A percentile compares a stretch with the other conserved stretches of the same genome.
These are phyloP conservation scores for Tetramorium bicarinatum DNA, from an alignment of 2,888 invertebrate species.

Conservation along the genomic window DNA sequence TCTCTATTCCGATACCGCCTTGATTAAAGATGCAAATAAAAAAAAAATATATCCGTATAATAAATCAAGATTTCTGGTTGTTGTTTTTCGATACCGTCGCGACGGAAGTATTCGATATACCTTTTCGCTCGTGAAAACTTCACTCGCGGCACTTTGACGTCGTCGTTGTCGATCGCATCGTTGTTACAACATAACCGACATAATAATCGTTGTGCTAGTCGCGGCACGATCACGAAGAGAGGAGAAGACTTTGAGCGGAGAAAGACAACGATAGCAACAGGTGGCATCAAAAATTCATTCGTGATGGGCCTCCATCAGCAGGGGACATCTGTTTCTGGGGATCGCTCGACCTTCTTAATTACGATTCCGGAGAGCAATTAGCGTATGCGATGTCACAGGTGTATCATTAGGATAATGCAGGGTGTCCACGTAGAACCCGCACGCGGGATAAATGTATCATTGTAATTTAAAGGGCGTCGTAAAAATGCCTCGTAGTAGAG, in stretches of 20 bases:
- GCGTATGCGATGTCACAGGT: constrained; percentile 1
- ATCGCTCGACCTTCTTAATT: constrained; percentile 74
- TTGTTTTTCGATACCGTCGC: not conserved
- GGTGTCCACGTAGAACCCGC: not conserved
- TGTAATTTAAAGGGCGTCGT: not conserved
- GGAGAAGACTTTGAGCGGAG: constrained; percentile 28
- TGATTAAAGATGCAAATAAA: not conserved
- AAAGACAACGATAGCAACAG: constrained; percentile 72
- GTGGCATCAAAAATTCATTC: constrained; percentile 80
- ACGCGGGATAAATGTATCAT: constrained; percentile 8
- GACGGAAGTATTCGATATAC: not conserved
- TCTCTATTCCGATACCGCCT: not conserved
- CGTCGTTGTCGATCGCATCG: not conserved
- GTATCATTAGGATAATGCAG: constrained; percentile 25
- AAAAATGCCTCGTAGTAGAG: not conserved
- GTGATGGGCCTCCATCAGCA: constrained; percentile 66
- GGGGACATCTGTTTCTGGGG: constrained; percentile 71
- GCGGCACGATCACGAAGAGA: constrained; percentile 29
- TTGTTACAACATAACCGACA: not conserved
- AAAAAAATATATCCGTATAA: not conserved
- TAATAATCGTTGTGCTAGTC: constrained; percentile 31
- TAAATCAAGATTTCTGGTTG: not conserved
- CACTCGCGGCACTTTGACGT: constrained; percentile 15
- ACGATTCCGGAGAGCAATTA: constrained; percentile 59
- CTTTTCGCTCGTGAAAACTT: not conserved